A percentile compares a stretch with the other conserved stretches of the same genome.
Evolutionary conservation across 1,140 invertebrate species (phyloP).

Genomic region (Cydia pomonella): DNA sequence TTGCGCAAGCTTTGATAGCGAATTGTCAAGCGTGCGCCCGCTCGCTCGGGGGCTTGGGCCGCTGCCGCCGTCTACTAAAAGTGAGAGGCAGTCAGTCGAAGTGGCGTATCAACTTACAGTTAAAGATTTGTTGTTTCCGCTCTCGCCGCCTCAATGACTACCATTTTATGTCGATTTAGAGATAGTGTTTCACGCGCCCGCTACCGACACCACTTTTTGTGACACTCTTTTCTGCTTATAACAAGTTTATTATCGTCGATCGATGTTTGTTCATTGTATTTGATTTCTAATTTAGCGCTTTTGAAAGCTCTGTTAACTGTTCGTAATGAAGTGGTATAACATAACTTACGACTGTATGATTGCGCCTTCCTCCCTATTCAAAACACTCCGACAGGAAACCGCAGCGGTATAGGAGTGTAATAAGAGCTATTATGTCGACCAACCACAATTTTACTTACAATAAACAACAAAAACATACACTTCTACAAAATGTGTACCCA

Average conservation of each 20-base stretch:
- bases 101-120: conserved; percentile 63
- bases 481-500: conserved; percentile 75
- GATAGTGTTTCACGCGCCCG: conserved; percentile 77
- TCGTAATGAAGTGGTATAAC: conserved; percentile 28
- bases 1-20: conserved; percentile 55
- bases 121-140: conserved; percentile 75
- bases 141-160: conserved; percentile 76
- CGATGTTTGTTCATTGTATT: conserved; percentile 51
- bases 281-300: conserved; percentile 52
- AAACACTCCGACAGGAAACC: conserved; percentile 67
- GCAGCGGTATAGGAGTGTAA: conserved; percentile 61
- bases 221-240: conserved; percentile 70
- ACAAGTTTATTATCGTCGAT: conserved; percentile 74
- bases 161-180: conserved; percentile 78
- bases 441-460: conserved; percentile 69
- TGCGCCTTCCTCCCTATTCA: conserved; percentile 45
- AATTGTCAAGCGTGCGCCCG: conserved; percentile 59
- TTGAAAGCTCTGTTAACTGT: conserved; percentile 47
- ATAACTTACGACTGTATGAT: conserved; percentile 36
- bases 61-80: conserved; percentile 56
- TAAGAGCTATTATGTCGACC: conserved; percentile 65
- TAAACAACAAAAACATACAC: conserved; percentile 76
- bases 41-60: conserved; percentile 35
- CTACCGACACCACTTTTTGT: conserved; percentile 77
- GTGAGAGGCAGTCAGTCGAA: conserved; percentile 59